A percentile compares a stretch with the other conserved stretches of the same genome.
These are phyloP conservation scores for Scolopax bukidnonensis DNA, from an alignment of 2,797 vertebrate species.

Conservation along the genomic window DNA sequence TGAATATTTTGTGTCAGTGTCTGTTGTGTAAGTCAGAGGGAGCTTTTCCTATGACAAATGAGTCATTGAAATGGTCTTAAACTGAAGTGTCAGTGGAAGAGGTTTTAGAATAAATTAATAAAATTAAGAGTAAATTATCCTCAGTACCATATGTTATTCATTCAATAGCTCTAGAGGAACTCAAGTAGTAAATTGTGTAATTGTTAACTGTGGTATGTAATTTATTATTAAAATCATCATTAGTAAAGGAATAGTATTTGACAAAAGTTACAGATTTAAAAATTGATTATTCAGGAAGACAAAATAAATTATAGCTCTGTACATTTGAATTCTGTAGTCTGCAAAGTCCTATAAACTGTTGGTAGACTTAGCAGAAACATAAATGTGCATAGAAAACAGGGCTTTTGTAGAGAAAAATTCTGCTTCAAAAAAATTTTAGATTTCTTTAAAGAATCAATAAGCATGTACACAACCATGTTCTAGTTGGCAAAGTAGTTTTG, in stretches of 20 bases:
- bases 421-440: neutral
- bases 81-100: neutral
- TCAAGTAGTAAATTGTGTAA: slow-evolving; percentile 25
- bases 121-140: slow-evolving; percentile 21
- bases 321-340: neutral
- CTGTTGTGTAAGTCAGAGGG: neutral
- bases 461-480: neutral
- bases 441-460: neutral
- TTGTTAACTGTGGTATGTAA: slow-evolving; percentile 15
- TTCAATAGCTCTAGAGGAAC: neutral
- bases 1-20: neutral
- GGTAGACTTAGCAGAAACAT: neutral
- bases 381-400: neutral
- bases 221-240: slow-evolving; percentile 1
- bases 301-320: neutral
- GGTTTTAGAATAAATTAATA: slow-evolving; percentile 32
- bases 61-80: neutral
- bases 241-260: neutral
- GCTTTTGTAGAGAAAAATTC: neutral
- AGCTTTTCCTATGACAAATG: neutral
- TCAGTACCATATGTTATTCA: neutral
- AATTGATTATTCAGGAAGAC: neutral
- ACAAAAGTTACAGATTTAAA: slow-evolving; percentile 9
- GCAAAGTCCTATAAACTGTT: neutral
- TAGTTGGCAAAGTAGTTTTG: neutral